Evolutionary conservation across 64 coral and sea anemone genomes (phyloP).

Genomic region (Pocillopora damicornis): DNA sequence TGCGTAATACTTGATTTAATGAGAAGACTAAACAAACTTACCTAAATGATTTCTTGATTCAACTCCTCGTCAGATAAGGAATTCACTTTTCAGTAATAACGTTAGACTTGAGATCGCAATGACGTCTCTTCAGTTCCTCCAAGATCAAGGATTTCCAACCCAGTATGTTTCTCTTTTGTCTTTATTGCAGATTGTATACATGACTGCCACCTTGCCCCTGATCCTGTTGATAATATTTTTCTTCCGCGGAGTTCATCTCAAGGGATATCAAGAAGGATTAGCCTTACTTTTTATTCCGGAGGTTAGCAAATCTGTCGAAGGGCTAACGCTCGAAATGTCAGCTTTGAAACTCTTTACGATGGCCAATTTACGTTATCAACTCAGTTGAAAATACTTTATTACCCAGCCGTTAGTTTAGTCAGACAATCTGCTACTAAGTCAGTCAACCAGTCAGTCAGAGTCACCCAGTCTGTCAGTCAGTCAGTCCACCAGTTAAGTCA

Average conservation of each 20-base stretch:
- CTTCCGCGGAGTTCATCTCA: conserved; percentile 83
- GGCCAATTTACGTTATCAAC: too few species aligned
- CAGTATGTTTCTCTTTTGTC: not conserved
- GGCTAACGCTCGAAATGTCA: too few species aligned
- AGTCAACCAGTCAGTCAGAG: not conserved
- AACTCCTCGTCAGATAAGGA: too few species aligned
- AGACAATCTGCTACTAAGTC: not conserved
- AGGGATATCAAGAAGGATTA: conserved; percentile 93
- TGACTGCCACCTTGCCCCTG: conserved; percentile 86
- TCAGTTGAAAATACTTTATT: not conserved
- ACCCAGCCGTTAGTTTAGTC: not conserved
- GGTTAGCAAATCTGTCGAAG: conserved; percentile 24
- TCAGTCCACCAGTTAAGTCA: not conserved
- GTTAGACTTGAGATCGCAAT: too few species aligned
- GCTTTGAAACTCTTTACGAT: too few species aligned
- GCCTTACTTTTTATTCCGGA: conserved; percentile 94
- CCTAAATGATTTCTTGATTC: too few species aligned
- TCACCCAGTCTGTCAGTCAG: not conserved
- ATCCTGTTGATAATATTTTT: conserved; percentile 94
- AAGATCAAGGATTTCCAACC: not conserved
- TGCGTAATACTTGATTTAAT: too few species aligned
- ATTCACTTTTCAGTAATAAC: too few species aligned
- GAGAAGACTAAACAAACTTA: too few species aligned
- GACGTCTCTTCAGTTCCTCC: not conserved
- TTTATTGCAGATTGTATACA: conserved; percentile 87